Evolutionary conservation across 2,113 vertebrate species (phyloP).

Genomic region (Atherinomorus stipes): DNA sequence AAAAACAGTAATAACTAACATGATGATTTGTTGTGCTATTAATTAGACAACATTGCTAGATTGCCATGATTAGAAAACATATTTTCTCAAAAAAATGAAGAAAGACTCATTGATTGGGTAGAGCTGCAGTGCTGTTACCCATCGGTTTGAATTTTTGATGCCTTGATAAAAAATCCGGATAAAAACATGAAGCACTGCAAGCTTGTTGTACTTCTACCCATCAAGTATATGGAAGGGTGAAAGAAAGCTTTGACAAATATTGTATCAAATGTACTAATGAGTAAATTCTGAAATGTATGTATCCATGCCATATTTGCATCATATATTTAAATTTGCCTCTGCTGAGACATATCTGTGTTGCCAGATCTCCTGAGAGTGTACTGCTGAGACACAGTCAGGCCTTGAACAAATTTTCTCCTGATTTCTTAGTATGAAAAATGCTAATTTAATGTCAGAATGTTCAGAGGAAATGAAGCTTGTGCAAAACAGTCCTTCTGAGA

Average conservation of each 20-base stretch:
- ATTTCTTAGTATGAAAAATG: constrained; percentile 8
- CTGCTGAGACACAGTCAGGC: neutral
- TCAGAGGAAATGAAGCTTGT: neutral
- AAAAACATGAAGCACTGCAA: neutral
- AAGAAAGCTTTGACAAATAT: no score
- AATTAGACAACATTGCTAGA: no score
- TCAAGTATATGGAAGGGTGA: no score
- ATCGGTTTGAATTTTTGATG: no score
- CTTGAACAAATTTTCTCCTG: neutral
- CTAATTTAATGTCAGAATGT: constrained; percentile 6
- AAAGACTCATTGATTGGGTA: no score
- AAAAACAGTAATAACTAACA: no score
- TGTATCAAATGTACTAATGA: neutral
- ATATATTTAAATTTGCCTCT: neutral
- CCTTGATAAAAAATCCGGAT: no score
- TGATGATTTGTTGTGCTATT: no score
- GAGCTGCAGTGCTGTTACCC: no score
- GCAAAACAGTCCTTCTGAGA: constrained; percentile 1
- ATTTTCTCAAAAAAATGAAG: no score
- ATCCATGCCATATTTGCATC: constrained; percentile 4
- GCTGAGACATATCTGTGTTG: neutral
- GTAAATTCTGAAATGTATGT: neutral
- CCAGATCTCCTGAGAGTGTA: neutral
- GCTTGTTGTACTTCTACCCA: no score
- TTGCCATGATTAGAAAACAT: no score